Evolutionary conservation across 2,888 invertebrate species (phyloP), one percentile per base, ranked within the genome.

Genomic region (Watsonalla cultraria): DNA sequence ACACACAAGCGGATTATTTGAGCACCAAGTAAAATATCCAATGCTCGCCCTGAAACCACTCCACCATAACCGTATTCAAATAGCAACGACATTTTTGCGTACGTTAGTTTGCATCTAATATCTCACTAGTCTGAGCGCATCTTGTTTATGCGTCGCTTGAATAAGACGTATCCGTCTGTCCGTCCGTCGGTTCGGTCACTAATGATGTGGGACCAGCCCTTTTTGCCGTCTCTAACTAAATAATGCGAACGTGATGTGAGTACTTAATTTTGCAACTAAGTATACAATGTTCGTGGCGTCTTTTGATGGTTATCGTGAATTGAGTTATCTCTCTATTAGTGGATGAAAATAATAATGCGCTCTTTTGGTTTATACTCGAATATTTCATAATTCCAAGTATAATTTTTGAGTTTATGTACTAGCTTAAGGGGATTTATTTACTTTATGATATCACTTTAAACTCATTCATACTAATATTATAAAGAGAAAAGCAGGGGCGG

Each of bases 51-150:
- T 37, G 54, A 58, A 54, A 63, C 64, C 60, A 53, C 66, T 11
- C 51, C 51, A 51, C 88, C 87, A 88, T 84, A 82, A 76, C 66
- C 59, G 59, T 79, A 89, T 90, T 87, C 70, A 81, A 87, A 89
- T 89, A 60, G 56, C 55, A 64, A 61, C 82, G 70, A 81, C 86
- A 87, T 88, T 87, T 90, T 89, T 88, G 82, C 81, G 64, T 74
- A 65, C 61, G 76, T 83, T 82, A 84, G 85, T 86, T 85, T 88
- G 88, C 86, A 89, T 89, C 82, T 86, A 84, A 86, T 86, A 84
- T 85, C 85, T 86, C 79, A 82, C 78, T 76, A 73, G 74, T 65
- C 60, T 53, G 64, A 42, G 73, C 68, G 76, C 81, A 79, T 86
- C 86, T 85, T 85, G 79, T 87, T 86, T 84, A 85, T 88, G 69